Evolutionary conservation across 2,888 invertebrate species (phyloP), one percentile per base, ranked within the genome.

Genomic region (Erynnis tages): DNA sequence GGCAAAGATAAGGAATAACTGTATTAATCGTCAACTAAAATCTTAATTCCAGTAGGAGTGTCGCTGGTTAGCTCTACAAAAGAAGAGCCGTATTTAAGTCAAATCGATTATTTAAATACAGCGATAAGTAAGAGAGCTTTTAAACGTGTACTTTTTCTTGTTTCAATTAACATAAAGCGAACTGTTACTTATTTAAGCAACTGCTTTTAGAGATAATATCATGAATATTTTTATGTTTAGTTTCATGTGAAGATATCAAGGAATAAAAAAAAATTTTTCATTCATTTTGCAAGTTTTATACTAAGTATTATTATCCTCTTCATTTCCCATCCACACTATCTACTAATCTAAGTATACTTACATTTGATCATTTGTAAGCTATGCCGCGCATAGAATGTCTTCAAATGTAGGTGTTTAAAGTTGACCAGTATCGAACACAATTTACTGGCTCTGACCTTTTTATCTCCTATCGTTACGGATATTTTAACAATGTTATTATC

Each of bases 51-150:
- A 10, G 50, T 44, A 50, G 35, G 41, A 21, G 29, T 37, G 10
- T 44, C 30, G 21, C 32, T 44, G 23, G 16, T 25, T 46, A 0
- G 19, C 30, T 43, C 43, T 50, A 50, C 35, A 50, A 13, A 25
- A 17, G 41, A 32, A 17, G 16, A 41, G 41, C 2, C 14, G 41
- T 43, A 19, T 38, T 49, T 43, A 43, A 48, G 34, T 50, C 35
- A 21, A 13, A 19, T 50, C 50, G 29, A 50, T 50, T 50, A 50
- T 50, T 50, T 50, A 50, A 50, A 50, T 50, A 21, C 50, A 29
- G 27, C 10, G 50, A 50, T 50, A 50, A 50, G 50, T 46, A 8
- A 44, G 25, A 43, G 34, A 41, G 16, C 43, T 44, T 52, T 44
- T 52, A 52, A 52, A 34, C 34, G 37, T 30, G 30, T 30, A 38